A percentile compares a stretch with the other conserved stretches of the same genome.
These are phyloP conservation scores for Phalacrocorax carbo DNA, from an alignment of 2,113 vertebrate genomes.

Conservation along the genomic window DNA sequence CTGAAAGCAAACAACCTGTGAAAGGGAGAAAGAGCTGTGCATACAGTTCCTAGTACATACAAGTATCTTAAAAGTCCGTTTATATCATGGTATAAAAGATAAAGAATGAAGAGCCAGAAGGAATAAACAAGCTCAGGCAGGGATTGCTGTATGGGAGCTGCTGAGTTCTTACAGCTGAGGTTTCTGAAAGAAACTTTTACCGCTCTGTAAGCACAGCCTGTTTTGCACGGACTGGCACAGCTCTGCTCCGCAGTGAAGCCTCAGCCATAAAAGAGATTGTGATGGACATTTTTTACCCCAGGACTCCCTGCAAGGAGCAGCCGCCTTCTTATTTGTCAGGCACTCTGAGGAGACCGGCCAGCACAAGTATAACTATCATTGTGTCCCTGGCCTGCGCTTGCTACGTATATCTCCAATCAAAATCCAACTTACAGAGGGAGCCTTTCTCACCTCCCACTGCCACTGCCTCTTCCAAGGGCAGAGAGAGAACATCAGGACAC, in stretches of 20 bases:
- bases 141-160: not conserved
- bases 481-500: not conserved
- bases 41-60: not conserved
- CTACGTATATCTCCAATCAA: not conserved
- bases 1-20: not conserved
- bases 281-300: not conserved
- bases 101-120: constrained; percentile 24
- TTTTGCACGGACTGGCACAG: not conserved
- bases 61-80: not conserved
- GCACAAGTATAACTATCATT: not conserved
- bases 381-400: not conserved
- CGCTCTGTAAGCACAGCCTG: rapidly evolving
- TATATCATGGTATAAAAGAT: not conserved
- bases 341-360: rapidly evolving
- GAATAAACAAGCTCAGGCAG: not conserved
- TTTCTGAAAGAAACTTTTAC: not conserved
- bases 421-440: not conserved
- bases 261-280: not conserved
- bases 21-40: not conserved
- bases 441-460: not conserved
- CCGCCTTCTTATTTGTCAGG: not conserved
- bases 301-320: not conserved
- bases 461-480: not conserved
- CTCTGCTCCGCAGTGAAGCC: not conserved
- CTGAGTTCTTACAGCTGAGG: not conserved